A percentile compares a stretch with the other conserved stretches of the same genome.
Evolutionary conservation across 2,888 invertebrate genomes (phyloP).

Genomic region (Diplazon laetatorius): DNA sequence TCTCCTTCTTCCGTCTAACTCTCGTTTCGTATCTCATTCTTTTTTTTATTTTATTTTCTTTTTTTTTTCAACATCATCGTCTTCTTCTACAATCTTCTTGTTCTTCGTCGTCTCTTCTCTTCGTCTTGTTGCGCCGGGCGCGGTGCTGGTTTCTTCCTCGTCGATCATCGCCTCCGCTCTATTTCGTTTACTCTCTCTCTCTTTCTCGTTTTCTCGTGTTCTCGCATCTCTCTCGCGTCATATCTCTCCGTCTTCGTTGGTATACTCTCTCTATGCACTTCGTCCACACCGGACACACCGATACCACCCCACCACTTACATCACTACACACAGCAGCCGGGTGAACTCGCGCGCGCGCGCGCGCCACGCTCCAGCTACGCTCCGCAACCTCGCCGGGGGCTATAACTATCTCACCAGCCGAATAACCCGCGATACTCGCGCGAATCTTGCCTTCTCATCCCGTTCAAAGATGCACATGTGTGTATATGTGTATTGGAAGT

Average conservation of each 20-base stretch:
- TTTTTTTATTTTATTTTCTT: too few species aligned
- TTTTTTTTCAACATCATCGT: too few species aligned
- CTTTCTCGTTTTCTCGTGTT: constrained; percentile 43
- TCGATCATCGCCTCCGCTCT: constrained; percentile 57
- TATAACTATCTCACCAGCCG: neutral
- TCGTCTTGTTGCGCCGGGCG: constrained; percentile 34
- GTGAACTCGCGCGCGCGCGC: constrained; percentile 1
- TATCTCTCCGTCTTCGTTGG: constrained; percentile 5
- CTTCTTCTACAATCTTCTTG: too few species aligned
- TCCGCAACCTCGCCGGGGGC: constrained; percentile 1
- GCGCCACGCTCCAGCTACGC: constrained; percentile 4
- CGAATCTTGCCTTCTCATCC: constrained; percentile 26
- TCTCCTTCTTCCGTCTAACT: constrained; percentile 26
- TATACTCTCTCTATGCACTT: constrained; percentile 31
- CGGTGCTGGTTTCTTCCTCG: constrained; percentile 57
- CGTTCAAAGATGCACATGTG: constrained; percentile 14
- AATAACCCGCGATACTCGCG: constrained; percentile 23
- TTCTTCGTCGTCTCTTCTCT: constrained; percentile 39
- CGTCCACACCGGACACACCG: constrained; percentile 15
- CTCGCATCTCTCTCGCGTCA: constrained; percentile 30
- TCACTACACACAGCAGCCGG: neutral
- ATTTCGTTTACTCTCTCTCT: constrained; percentile 59
- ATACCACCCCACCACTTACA: constrained; percentile 8
- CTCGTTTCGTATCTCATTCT: constrained; percentile 29
- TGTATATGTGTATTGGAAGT: too few species aligned